Conservation (phyloP, 2,888 invertebrate genomes). For the Dynastes maya region DNA sequence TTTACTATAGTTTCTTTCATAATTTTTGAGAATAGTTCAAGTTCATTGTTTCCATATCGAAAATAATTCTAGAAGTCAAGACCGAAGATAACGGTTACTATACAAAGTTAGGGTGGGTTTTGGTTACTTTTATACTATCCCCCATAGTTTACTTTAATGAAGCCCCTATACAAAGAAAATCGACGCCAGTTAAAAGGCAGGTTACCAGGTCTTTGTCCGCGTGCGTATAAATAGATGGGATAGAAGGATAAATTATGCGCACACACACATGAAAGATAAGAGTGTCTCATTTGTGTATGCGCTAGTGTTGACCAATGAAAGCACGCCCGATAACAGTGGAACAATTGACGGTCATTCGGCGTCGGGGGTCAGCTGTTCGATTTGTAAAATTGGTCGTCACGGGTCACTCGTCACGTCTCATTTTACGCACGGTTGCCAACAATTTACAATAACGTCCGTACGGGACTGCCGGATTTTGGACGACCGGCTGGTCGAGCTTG, state of each 20-base stretch:
- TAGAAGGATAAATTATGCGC: background rate
- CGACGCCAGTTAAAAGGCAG: slow-evolving; percentile 33
- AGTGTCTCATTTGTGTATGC: slow-evolving; percentile 52
- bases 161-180: slow-evolving; percentile 23
- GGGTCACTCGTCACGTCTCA: slow-evolving; percentile 52
- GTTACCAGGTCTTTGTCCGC: slow-evolving; percentile 35
- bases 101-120: background rate
- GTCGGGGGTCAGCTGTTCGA: slow-evolving; percentile 51
- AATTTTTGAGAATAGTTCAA: no score
- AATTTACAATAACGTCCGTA: slow-evolving; percentile 50
- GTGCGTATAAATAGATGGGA: background rate
- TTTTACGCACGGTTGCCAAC: slow-evolving; percentile 51
- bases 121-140: slow-evolving; percentile 15
- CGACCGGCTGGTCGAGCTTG: background rate
- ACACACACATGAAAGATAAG: slow-evolving; percentile 24
- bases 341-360: slow-evolving; percentile 54
- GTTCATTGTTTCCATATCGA: no score
- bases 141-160: slow-evolving; percentile 36
- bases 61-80: no score
- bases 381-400: slow-evolving; percentile 50
- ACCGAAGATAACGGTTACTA: no score
- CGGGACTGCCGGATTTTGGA: background rate
- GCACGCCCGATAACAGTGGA: slow-evolving; percentile 53
- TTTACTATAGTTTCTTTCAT: no score
- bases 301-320: slow-evolving; percentile 51